A percentile compares a stretch with the other conserved stretches of the same genome.
phyloP scores from a whole-genome alignment of 2,113 vertebrate genomes.

The Ceyx margarethae region DNA sequence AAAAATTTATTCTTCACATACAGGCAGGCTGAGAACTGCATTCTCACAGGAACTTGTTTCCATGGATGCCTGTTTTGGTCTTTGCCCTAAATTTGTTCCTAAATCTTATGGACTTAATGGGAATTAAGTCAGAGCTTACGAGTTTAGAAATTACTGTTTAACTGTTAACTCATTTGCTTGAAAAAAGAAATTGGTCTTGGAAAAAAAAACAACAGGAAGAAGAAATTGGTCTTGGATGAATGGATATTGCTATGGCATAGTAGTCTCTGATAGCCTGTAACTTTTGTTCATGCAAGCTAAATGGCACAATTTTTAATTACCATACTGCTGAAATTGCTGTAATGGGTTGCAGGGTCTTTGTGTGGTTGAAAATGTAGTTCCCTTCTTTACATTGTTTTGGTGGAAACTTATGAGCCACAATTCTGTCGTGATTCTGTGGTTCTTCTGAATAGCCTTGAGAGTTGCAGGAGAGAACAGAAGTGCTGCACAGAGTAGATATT shows the following conservation, averaged over 20 bases:
- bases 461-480: not conserved
- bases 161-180: not conserved
- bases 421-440: not conserved
- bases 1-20: fast-evolving
- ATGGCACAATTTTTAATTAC: slow-evolving; percentile 25
- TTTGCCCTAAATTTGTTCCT: not conserved
- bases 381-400: not conserved
- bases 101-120: not conserved
- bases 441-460: not conserved
- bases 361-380: not conserved
- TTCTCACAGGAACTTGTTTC: not conserved
- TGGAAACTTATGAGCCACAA: not conserved
- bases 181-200: not conserved
- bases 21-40: not conserved
- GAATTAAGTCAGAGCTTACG: not conserved
- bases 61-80: not conserved
- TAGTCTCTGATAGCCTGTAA: not conserved
- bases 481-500: not conserved
- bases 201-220: not conserved
- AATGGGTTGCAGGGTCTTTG: not conserved
- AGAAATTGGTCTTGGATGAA: not conserved
- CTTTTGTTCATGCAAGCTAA: slow-evolving; percentile 1
- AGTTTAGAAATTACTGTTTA: not conserved
- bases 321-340: not conserved
- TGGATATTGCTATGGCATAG: not conserved